Evolutionary conservation across 2,113 vertebrate species (phyloP).

Genomic region (Notarius quadriscutis): DNA sequence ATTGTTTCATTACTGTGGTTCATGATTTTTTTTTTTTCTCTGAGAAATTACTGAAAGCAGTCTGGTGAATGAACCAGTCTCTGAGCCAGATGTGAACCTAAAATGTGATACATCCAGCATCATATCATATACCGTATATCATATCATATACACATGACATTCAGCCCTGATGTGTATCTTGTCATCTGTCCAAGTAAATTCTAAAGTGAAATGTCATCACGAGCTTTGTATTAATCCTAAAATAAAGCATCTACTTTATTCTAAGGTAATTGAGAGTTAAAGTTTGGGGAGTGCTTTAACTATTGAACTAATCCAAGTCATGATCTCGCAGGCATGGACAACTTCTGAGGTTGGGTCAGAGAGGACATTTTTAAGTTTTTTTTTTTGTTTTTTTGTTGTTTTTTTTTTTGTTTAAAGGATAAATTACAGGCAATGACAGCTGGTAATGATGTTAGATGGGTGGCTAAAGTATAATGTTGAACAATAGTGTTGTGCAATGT

Average conservation of each 20-base stretch:
- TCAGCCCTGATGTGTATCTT: not conserved
- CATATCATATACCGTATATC: not conserved
- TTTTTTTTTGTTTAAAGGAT: not conserved
- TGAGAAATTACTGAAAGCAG: not conserved
- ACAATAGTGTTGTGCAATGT: not conserved
- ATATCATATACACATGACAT: not conserved
- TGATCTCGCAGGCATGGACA: not conserved
- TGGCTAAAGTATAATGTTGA: not conserved
- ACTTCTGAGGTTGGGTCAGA: not conserved
- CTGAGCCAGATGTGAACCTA: constrained; percentile 25
- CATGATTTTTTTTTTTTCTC: not conserved
- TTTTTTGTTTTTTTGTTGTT: not conserved
- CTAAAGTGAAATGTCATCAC: not conserved
- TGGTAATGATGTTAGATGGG: not conserved
- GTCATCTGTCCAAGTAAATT: not conserved
- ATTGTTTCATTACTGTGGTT: constrained; percentile 11
- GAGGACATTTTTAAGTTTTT: not conserved
- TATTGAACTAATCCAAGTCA: not conserved
- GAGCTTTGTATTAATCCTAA: not conserved
- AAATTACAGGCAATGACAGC: not conserved
- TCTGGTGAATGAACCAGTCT: not conserved
- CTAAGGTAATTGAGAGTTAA: not conserved
- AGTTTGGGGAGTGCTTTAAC: not conserved
- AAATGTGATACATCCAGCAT: not conserved
- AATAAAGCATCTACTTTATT: not conserved